phyloP scores from a whole-genome alignment of 2,113 vertebrate species.

The Amia ocellicauda region DNA sequence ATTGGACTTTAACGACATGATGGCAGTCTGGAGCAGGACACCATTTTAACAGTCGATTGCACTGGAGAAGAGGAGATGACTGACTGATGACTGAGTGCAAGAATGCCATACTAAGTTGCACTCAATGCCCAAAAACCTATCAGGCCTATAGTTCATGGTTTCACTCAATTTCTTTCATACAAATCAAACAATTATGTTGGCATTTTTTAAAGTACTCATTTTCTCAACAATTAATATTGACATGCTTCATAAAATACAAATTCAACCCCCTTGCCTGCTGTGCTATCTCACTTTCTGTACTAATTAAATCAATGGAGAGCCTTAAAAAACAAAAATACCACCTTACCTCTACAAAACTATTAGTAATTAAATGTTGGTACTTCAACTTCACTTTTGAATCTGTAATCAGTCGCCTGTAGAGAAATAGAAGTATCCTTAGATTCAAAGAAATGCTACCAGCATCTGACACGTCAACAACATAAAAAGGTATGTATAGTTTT shows the following conservation, averaged over 20 bases:
- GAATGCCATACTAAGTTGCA: too few species aligned
- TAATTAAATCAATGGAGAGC: not conserved
- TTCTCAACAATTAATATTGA: too few species aligned
- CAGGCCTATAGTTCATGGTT: not conserved
- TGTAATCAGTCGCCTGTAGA: conserved; percentile 92
- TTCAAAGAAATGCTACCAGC: not conserved
- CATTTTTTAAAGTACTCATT: too few species aligned
- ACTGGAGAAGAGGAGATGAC: conserved; percentile 58
- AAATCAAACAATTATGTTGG: not conserved
- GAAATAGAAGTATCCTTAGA: conserved; percentile 27
- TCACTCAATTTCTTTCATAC: not conserved
- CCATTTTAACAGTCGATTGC: conserved; percentile 99
- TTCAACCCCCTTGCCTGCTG: too few species aligned
- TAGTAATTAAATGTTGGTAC: conserved; percentile 99
- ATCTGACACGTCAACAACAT: too few species aligned
- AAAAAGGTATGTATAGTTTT: too few species aligned
- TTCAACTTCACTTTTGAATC: conserved; percentile 99
- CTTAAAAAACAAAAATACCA: conserved; percentile 13
- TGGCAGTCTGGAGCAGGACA: conserved; percentile 98
- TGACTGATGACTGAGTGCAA: not conserved
- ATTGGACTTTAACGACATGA: conserved; percentile 99
- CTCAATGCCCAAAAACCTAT: not conserved
- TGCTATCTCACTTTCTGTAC: too few species aligned
- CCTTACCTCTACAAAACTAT: conserved; percentile 99
- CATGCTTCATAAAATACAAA: too few species aligned